Evolutionary conservation across 1,140 invertebrate genomes (phyloP).

Genomic region (Apocrypta bakeri): DNA sequence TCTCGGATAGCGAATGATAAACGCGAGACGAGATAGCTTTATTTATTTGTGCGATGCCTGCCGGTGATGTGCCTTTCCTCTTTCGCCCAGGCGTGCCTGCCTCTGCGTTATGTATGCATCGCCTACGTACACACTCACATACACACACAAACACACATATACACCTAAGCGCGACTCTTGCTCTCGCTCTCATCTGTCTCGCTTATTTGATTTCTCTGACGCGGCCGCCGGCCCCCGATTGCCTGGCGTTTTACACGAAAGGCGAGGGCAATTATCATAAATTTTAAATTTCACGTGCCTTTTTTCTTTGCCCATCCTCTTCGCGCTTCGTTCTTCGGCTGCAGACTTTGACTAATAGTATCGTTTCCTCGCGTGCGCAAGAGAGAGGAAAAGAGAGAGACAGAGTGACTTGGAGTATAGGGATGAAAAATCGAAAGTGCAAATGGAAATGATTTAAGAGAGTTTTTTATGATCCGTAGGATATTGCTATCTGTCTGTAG

Average conservation of each 20-base stretch:
- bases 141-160: not conserved
- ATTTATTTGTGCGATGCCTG: constrained; percentile 72
- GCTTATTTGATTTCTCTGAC: constrained; percentile 47
- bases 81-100: constrained; percentile 5
- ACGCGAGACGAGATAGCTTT: constrained; percentile 73
- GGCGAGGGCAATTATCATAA: constrained; percentile 47
- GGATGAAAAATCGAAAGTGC: constrained; percentile 43
- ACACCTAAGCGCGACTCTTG: not conserved
- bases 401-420: not conserved
- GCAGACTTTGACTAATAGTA: constrained; percentile 47
- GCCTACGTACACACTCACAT: not conserved
- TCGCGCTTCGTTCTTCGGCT: not conserved
- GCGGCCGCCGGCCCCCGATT: constrained; percentile 33
- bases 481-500: not conserved
- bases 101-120: not conserved
- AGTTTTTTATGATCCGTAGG: not conserved
- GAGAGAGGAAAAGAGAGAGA: no score
- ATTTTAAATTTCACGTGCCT: constrained; percentile 38
- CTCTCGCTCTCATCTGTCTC: constrained; percentile 50
- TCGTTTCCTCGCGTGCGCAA: constrained; percentile 26
- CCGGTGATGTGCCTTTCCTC: constrained; percentile 45
- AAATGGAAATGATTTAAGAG: constrained; percentile 31
- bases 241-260: constrained; percentile 33
- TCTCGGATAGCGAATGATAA: constrained; percentile 74
- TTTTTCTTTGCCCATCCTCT: not conserved